Conservation (phyloP, 2,797 vertebrate species). For the Vireo griseus region DNA sequence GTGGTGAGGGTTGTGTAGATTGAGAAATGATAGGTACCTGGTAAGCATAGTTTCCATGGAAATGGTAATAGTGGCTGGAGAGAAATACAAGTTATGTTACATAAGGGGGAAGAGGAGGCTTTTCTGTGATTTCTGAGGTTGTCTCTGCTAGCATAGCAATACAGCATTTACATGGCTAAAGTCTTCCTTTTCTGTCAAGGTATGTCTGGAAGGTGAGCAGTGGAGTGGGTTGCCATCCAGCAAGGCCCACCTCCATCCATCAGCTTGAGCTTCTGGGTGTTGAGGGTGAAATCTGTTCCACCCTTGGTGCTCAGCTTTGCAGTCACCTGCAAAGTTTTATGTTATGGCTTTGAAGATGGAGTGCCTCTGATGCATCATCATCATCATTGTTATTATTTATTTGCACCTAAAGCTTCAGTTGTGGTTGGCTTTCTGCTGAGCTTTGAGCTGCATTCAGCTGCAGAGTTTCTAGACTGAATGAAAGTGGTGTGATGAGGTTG, state of each 20-base stretch:
- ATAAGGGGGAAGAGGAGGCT: not conserved
- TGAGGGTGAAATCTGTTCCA: not conserved
- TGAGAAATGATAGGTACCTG: not conserved
- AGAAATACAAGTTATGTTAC: not conserved
- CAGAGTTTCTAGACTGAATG: not conserved
- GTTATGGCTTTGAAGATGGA: not conserved
- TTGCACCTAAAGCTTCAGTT: not conserved
- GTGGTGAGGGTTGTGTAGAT: not conserved
- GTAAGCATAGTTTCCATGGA: not conserved
- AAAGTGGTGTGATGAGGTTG: not conserved
- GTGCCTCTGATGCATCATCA: not conserved
- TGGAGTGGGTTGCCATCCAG: not conserved
- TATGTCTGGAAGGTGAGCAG: not conserved
- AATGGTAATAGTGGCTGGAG: not conserved
- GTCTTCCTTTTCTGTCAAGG: not conserved
- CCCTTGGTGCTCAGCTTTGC: not conserved
- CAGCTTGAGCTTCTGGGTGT: not conserved
- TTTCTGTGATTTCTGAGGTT: not conserved
- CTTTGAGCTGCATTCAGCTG: not conserved
- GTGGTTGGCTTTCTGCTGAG: constrained; percentile 25
- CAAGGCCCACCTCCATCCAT: not conserved
- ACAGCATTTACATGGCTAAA: not conserved
- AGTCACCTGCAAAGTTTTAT: not conserved
- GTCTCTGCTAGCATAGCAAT: not conserved
- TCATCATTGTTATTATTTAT: not conserved